Evolutionary conservation across 1,140 invertebrate species (phyloP), one percentile per base, ranked within the genome.

Genomic region (fruit fly (Drosophila melanogaster)): DNA sequence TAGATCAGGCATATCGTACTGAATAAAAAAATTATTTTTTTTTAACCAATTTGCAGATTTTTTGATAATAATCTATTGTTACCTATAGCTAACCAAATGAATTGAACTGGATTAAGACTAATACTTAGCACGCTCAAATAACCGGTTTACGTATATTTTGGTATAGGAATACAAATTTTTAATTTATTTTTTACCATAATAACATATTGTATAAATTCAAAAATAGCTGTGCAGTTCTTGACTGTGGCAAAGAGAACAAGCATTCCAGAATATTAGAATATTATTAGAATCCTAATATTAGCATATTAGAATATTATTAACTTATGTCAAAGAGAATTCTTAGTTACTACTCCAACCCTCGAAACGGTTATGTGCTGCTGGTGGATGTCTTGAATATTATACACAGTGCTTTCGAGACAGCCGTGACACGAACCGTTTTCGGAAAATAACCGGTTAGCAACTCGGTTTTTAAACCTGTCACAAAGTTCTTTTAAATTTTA

Each of bases 341-440:
- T 10, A 30, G 2, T 8, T 0, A 30, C 3, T 8, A 30, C 8
- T 30, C 30, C 30, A 3, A 46, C 6, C 17, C 2, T 33, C 11
- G 46, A 50, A 50, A 33, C 47, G 47, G 47, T 24, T 30, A 11
- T n/a, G 7, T 38, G 38, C 41, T 26, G 7, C 10, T 1, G 71
- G 71, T 74, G 38, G 17, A 30, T 38, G 22, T 22, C 19, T 43
- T 57, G 44, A 4, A 19, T 7, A 7, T 24, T 53, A 15, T 6
- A n/a, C 0, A 14, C 17, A n/a, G 22, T 38, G 33, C 37, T 60
- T 15, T 37, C 15, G 37, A 22, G 4, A 1, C 6, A 40, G 15
- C 35, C 5, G 1, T 0, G 10, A 61, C 35, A 19, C 15, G 3
- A 57, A 61, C 58, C 58, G 0, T 12, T 8, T 5, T 0, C 4